Conservation (phyloP, 2,113 vertebrate species). For the Pleuronectes platessa region DNA sequence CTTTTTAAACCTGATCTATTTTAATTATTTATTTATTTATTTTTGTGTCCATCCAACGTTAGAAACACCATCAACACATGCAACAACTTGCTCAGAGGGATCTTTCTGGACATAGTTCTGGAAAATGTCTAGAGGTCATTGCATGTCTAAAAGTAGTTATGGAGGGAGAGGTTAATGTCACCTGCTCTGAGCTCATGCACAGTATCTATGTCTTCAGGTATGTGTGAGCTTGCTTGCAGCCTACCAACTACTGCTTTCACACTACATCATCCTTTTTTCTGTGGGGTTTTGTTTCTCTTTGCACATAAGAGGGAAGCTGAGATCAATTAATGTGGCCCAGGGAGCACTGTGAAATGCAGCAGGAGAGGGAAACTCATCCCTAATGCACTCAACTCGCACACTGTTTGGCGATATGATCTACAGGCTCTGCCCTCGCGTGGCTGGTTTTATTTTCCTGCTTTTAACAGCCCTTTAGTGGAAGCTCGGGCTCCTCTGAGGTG, state of each 20-base stretch:
- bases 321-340: conserved; percentile 49
- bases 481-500: conserved; percentile 63
- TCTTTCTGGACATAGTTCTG: no score
- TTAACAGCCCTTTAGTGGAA: conserved; percentile 56
- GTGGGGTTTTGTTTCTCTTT: conserved; percentile 38
- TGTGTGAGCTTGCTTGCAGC: conserved; percentile 5
- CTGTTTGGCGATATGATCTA: conserved; percentile 70
- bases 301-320: conserved; percentile 40
- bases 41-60: no score
- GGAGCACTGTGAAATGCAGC: conserved; percentile 56
- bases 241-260: conserved; percentile 13
- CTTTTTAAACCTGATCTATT: no score
- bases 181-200: not conserved
- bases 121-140: no score
- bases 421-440: conserved; percentile 73
- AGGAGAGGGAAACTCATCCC: conserved; percentile 35
- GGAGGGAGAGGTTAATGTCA: not conserved
- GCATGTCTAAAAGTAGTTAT: not conserved
- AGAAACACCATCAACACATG: no score
- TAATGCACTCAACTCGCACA: conserved; percentile 50
- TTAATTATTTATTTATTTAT: no score
- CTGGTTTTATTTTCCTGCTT: conserved; percentile 74
- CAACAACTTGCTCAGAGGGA: no score
- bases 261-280: conserved; percentile 17
- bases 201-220: conserved; percentile 6